phyloP scores from a whole-genome alignment of 64 coral and sea anemone species.

The Dendronephthya gigantea region DNA sequence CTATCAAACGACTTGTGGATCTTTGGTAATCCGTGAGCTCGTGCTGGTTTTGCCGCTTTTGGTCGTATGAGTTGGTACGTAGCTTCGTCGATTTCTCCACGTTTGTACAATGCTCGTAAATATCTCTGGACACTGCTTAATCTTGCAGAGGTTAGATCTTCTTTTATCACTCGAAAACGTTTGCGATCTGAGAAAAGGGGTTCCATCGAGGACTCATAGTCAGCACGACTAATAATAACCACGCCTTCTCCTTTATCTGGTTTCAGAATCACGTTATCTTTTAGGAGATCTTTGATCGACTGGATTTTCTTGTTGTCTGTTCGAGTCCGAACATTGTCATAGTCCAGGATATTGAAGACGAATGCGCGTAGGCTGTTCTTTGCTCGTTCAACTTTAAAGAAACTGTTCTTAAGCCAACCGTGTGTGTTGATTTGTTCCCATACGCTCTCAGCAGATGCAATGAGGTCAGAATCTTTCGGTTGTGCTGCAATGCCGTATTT shows the following conservation, averaged over 20 bases:
- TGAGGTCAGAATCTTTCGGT: not conserved
- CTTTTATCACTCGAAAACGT: not conserved
- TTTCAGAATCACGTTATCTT: slow-evolving; percentile 16
- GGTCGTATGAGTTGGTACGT: not conserved
- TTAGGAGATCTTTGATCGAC: not conserved
- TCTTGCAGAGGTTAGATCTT: slow-evolving; percentile 1
- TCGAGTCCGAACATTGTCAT: no score
- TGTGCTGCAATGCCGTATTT: not conserved
- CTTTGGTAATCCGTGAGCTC: slow-evolving; percentile 2
- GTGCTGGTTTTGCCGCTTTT: not conserved
- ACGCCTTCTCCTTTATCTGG: slow-evolving; percentile 33
- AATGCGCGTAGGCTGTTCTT: no score
- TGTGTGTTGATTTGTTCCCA: not conserved
- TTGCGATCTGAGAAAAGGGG: slow-evolving; percentile 12
- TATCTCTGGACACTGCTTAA: not conserved
- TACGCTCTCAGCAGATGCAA: no score
- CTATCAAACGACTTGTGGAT: not conserved
- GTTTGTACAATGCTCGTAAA: not conserved
- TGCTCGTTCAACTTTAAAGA: no score
- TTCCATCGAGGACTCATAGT: slow-evolving; percentile 17
- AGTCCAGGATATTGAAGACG: no score
- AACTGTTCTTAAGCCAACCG: not conserved
- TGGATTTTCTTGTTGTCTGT: no score
- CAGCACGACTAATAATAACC: slow-evolving; percentile 8
- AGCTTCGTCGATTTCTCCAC: not conserved